These are phyloP conservation scores for Oncorhynchus masou DNA, from an alignment of 2,113 vertebrate species.

Conservation along the genomic window DNA sequence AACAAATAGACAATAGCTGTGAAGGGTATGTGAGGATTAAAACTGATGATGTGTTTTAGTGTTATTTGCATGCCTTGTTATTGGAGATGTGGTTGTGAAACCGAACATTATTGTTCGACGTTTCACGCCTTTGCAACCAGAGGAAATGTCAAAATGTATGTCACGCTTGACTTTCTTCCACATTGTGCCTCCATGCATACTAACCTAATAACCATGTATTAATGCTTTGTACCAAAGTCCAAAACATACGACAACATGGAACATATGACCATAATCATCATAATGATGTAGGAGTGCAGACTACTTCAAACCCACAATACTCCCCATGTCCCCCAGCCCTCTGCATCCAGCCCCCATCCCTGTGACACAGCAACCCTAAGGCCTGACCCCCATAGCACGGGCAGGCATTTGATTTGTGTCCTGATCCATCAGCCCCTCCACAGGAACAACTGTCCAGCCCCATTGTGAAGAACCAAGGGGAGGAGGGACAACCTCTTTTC, in stretches of 20 bases:
- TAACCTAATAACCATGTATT: not conserved
- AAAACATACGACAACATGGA: no score
- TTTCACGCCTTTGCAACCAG: not conserved
- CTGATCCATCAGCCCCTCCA: slow-evolving; percentile 65
- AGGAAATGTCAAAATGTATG: not conserved
- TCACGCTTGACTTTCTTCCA: not conserved
- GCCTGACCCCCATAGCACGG: slow-evolving; percentile 53
- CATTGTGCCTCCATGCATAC: not conserved
- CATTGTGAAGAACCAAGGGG: slow-evolving; percentile 55
- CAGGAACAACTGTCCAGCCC: slow-evolving; percentile 59
- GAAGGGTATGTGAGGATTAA: not conserved
- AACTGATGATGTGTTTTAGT: not conserved
- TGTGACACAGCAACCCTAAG: slow-evolving; percentile 26
- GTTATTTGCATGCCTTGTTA: not conserved
- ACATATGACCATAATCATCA: no score
- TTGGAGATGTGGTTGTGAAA: not conserved
- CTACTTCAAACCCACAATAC: slow-evolving; percentile 4
- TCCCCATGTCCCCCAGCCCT: not conserved
- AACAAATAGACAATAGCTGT: slow-evolving; percentile 18
- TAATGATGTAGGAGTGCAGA: slow-evolving; percentile 11
- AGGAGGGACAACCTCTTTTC: slow-evolving; percentile 33
- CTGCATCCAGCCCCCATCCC: slow-evolving; percentile 7
- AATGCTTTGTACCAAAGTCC: not conserved
- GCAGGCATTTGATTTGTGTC: slow-evolving; percentile 66
- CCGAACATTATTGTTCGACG: not conserved